Base-by-base conservation (phyloP, 2,797 vertebrate species). In the Amblyopsis hoosieri region DNA sequence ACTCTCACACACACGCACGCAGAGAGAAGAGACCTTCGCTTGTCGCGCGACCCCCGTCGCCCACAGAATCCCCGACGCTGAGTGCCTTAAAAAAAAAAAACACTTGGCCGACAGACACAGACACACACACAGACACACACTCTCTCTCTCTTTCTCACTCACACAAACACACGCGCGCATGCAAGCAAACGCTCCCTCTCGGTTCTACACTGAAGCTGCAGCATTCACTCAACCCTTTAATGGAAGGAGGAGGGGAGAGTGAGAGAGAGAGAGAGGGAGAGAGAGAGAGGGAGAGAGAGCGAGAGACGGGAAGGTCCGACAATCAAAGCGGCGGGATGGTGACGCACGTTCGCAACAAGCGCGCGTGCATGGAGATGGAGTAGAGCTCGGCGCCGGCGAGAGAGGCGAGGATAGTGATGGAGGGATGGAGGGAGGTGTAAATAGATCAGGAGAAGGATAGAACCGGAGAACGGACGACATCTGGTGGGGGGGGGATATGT, bases 161-260 rank as follows among this genome's bases (percentile, higher is more conserved):
- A 10, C 31, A 6, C 14, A 19, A 23, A 45, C 55, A 1, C 57
- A 62, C 48, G 3, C 49, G 9, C 49, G 29, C 56, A 45, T 50
- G 53, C 57, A 46, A 17, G 17, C 49, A 31, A 37, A 46, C 49
- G 33, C 63, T 75, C 79, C 75, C 78, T 83, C 54, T 84, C 85
- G 82, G 82, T 83, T 82, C 83, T 76, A 81, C 85, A 87, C 79
- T 64, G 85, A 89, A 89, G 90, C 90, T 91, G 90, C 89, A 89
- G 88, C 87, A 89, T 85, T 89, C 86, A 84, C 86, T 87, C 86
- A 87, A 82, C 81, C 82, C 12, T n/a, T 48, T n/a, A 48, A 85
- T 81, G 64, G 75, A 57, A 82, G 84, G 88, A 86, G 85, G 83
- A 88, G 83, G 84, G 86, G 85, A 86, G 87, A 68, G 53, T 13